These are phyloP conservation scores for Monoplex corrugatus DNA, from an alignment of 2,888 invertebrate genomes.

Conservation along the genomic window DNA sequence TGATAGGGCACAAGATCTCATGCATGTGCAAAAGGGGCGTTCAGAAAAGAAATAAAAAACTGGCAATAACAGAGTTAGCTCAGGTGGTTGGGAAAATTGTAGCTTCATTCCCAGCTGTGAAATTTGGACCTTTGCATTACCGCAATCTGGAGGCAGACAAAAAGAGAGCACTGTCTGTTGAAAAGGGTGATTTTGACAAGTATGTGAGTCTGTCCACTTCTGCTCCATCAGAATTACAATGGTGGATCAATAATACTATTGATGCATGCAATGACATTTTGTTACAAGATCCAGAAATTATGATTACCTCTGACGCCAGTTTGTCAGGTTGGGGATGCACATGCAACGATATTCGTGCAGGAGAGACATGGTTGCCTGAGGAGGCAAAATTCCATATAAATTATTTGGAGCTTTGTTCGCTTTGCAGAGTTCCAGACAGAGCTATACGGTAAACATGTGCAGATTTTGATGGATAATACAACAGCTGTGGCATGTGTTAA, in stretches of 20 bases:
- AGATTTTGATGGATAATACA: neutral
- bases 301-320: neutral
- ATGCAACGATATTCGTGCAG: neutral
- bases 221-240: neutral
- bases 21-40: neutral
- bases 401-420: neutral
- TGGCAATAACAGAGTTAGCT: neutral
- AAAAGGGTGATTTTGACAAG: slow-evolving; percentile 20
- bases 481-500: neutral
- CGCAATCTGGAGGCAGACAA: slow-evolving; percentile 30
- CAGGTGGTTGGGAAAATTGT: slow-evolving; percentile 18
- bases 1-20: slow-evolving; percentile 45
- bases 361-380: neutral
- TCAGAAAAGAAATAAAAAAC: neutral
- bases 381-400: neutral
- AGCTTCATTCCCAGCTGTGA: neutral
- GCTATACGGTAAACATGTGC: neutral
- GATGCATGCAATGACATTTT: neutral
- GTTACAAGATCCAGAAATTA: neutral
- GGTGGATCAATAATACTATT: neutral
- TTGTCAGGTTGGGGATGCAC: neutral
- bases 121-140: slow-evolving; percentile 23
- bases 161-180: neutral
- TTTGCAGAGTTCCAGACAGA: neutral
- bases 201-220: neutral